A percentile compares a stretch with the other conserved stretches of the same genome.
Conservation (phyloP, 2,797 vertebrate species). For the Allobates femoralis region DNA sequence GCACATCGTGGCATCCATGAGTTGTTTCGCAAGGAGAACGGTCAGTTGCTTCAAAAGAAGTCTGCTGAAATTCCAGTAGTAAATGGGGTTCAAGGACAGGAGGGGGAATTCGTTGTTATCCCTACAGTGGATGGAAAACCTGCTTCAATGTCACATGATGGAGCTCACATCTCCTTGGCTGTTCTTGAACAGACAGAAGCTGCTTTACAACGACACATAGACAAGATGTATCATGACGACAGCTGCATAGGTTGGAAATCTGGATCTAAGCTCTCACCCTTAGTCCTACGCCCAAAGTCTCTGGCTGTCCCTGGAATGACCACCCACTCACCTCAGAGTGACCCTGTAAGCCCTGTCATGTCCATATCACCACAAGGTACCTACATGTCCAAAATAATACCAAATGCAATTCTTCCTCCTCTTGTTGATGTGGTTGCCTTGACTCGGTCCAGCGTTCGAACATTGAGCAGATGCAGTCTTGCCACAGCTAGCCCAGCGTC, state of each 20-base stretch:
- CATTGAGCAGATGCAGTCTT: conserved; percentile 90
- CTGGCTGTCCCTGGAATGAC: conserved; percentile 90
- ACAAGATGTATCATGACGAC: conserved; percentile 82
- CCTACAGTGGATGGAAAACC: conserved; percentile 60
- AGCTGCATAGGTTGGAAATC: conserved; percentile 76
- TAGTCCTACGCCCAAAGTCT: conserved; percentile 85
- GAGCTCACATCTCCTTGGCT: conserved; percentile 86
- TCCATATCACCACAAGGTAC: conserved; percentile 94
- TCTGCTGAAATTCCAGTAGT: conserved; percentile 80
- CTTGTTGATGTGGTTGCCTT: conserved; percentile 94
- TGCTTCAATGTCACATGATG: conserved; percentile 52
- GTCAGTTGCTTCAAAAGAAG: conserved; percentile 41
- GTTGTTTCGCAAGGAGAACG: background rate
- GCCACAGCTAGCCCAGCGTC: conserved; percentile 87
- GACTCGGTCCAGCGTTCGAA: conserved; percentile 84
- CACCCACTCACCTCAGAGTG: conserved; percentile 76
- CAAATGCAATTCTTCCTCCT: conserved; percentile 90
- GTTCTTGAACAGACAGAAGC: conserved; percentile 82
- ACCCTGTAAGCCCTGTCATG: conserved; percentile 84
- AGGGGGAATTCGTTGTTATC: conserved; percentile 66
- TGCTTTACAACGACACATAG: conserved; percentile 80
- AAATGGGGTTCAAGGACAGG: conserved; percentile 77
- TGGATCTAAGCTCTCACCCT: conserved; percentile 69
- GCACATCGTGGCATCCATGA: conserved; percentile 51
- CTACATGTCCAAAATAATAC: conserved; percentile 97